A percentile compares a stretch with the other conserved stretches of the same genome.
phyloP scores from a whole-genome alignment of 2,888 invertebrate species.

The Pinctada fucata region DNA sequence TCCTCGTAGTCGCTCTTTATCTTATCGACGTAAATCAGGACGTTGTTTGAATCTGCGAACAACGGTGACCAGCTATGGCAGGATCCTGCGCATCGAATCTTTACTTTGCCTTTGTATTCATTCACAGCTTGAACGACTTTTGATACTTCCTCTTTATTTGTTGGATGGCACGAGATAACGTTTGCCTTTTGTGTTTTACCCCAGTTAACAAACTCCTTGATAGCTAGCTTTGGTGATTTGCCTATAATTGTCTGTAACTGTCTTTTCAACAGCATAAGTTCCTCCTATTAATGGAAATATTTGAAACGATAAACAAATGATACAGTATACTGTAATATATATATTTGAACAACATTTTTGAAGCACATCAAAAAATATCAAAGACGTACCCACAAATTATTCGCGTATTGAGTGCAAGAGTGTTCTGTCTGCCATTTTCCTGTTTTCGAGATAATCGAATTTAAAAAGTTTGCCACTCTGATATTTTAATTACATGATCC shows the following conservation, averaged over 20 bases:
- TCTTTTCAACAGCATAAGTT: too few species aligned
- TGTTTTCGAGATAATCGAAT: too few species aligned
- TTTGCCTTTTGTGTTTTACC: background rate
- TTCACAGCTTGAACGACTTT: background rate
- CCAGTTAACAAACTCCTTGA: slow-evolving; percentile 5
- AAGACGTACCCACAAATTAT: too few species aligned
- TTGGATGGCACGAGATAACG: background rate
- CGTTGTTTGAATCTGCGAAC: background rate
- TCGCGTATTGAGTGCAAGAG: too few species aligned
- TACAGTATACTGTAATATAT: too few species aligned
- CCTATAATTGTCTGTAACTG: background rate
- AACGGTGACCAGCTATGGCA: slow-evolving; percentile 15
- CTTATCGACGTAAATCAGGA: slow-evolving; percentile 8
- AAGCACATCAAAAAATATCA: too few species aligned
- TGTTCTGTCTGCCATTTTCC: too few species aligned
- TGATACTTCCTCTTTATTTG: background rate
- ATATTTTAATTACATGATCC: too few species aligned
- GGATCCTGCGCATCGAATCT: slow-evolving; percentile 3
- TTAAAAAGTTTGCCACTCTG: too few species aligned
- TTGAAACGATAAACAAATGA: too few species aligned
- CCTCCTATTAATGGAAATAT: too few species aligned
- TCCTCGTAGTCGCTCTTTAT: slow-evolving; percentile 10
- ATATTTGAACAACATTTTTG: too few species aligned
- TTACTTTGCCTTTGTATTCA: background rate
- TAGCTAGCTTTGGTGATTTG: background rate